Percentiles rank a stretch among this genome's conserved stretches.
phyloP scores from a whole-genome alignment of 2,888 invertebrate genomes.

The Pachliopta kotzebuea region DNA sequence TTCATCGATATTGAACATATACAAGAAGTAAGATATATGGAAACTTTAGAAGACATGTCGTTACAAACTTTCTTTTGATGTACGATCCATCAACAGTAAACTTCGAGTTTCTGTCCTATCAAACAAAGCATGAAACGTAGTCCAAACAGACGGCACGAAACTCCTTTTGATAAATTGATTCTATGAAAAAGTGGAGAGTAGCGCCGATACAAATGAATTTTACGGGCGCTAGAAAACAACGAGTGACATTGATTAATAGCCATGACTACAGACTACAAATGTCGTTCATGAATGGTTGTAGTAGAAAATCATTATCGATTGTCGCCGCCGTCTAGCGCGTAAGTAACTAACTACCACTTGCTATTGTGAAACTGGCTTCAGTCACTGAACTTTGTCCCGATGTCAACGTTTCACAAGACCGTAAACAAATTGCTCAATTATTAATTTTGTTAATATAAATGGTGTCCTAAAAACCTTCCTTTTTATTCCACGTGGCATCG shows the following conservation, averaged over 20 bases:
- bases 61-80: not conserved
- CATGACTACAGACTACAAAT: slow-evolving; percentile 35
- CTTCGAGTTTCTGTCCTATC: not conserved
- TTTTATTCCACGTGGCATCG: too few relatives aligned
- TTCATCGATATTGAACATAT: slow-evolving; percentile 27
- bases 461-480: too few relatives aligned
- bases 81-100: slow-evolving; percentile 1
- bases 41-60: not conserved
- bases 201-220: slow-evolving; percentile 42
- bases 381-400: slow-evolving; percentile 36
- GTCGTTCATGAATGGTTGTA: slow-evolving; percentile 51
- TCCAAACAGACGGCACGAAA: slow-evolving; percentile 12
- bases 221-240: slow-evolving; percentile 37
- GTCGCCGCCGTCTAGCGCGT: slow-evolving; percentile 35
- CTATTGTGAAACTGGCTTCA: slow-evolving; percentile 33
- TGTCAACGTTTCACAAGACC: not conserved
- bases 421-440: not conserved
- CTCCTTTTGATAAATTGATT: slow-evolving; percentile 33
- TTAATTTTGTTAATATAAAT: too few relatives aligned
- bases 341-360: slow-evolving; percentile 28
- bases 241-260: slow-evolving; percentile 55
- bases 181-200: slow-evolving; percentile 32
- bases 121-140: slow-evolving; percentile 9
- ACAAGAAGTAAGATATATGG: not conserved
- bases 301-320: slow-evolving; percentile 53